Base-by-base conservation (phyloP, 2,113 vertebrate genomes). In the Cavia aperea region DNA sequence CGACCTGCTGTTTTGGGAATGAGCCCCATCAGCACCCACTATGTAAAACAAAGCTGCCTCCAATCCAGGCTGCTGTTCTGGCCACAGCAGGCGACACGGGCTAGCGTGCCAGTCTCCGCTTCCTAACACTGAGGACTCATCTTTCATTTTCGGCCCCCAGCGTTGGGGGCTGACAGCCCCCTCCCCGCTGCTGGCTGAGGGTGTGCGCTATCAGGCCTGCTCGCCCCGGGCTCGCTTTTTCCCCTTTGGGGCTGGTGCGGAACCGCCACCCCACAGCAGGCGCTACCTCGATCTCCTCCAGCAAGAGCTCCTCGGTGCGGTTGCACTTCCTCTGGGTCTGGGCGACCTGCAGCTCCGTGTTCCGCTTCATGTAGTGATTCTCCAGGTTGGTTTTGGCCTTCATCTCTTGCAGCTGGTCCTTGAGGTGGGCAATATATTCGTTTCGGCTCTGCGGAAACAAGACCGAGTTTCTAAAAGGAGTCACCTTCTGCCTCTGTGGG, bases 341-440 rank as follows among this genome's bases (percentile, higher is more conserved):
- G 12, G 96, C 94, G 68, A 98, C 79, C 95, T 98, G 97, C 68
- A 98, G 97, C 24, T 98, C 97, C 0, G 97, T 94, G 46, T 96
- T 97, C 93, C 84, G 98, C 94, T 97, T 98, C 94, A 97, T 91
- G 24, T 98, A 98, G 72, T 92, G 87, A 81, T 95, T 97, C 94
- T 98, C 97, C 96, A 97, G 96, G 58, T 94, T 94, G 0, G 96
- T 95, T 96, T 96, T 98, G 36, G 98, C 97, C 6, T 97, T 98
- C 93, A 93, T 93, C 90, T 98, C 97, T 92, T 98, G 98, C 66
- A 98, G 92, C 89, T 98, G 97, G 7, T 98, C 97, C 93, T 97
- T 98, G 78, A 99, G 97, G 88, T 94, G 72, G 15, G 96, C 97
- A 68, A 98, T 98, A 68, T 97, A 94, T 43, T 96, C 95, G 0